A percentile compares a stretch with the other conserved stretches of the same genome.
These are phyloP conservation scores for Meandrusa payeni DNA, from an alignment of 2,888 invertebrate species.

Conservation along the genomic window DNA sequence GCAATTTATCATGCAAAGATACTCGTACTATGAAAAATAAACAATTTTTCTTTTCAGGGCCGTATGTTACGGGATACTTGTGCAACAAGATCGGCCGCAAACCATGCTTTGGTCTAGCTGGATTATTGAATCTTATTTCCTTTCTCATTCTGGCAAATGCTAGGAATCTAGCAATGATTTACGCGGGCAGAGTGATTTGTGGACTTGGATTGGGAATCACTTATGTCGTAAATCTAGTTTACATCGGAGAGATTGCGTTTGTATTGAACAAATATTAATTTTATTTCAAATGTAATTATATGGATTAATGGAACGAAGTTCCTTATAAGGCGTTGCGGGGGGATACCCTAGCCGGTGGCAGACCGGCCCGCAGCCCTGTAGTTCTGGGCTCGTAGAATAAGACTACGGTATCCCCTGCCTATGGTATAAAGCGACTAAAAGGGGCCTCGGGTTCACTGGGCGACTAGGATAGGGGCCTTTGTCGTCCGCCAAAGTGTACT, in stretches of 20 bases:
- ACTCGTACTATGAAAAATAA: no score
- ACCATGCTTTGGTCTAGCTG: slow-evolving; percentile 24
- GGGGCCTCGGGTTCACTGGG: no score
- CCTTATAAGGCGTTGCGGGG: no score
- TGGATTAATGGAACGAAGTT: no score
- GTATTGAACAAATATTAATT: neutral
- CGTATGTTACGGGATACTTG: slow-evolving; percentile 26
- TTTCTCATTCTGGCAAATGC: slow-evolving; percentile 24
- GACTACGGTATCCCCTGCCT: no score
- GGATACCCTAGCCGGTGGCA: no score
- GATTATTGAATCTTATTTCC: slow-evolving; percentile 1
- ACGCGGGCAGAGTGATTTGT: slow-evolving; percentile 32
- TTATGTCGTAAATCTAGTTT: slow-evolving; percentile 35
- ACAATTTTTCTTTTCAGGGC: slow-evolving; percentile 27
- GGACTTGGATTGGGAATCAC: slow-evolving; percentile 35
- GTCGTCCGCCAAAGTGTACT: no score
- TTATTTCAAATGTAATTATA: neutral
- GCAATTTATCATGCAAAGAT: no score
- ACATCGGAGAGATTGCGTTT: slow-evolving; percentile 45
- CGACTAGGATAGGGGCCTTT: no score
- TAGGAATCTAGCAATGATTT: slow-evolving; percentile 32
- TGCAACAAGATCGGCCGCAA: slow-evolving; percentile 29
- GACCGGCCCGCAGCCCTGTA: no score
- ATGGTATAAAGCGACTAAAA: no score
- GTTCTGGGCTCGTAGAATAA: no score